Conservation (phyloP, 37 sponge, comb jelly and placozoan genomes). For the Halisarca cf. caerulea region DNA sequence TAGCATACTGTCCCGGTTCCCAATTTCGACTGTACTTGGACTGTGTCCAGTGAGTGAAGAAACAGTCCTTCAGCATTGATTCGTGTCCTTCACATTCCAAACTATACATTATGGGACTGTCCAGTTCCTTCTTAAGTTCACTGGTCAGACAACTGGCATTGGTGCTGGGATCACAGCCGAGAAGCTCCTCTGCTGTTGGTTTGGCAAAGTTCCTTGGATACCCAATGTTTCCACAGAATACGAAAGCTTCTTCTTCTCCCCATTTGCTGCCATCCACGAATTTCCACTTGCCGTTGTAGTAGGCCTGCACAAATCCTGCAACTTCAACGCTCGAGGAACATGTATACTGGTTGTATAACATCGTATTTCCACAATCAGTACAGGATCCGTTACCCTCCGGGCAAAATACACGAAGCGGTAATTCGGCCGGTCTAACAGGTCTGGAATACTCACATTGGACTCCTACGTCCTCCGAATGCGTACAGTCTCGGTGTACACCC, state of each 20-base stretch:
- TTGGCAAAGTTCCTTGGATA: slow-evolving; percentile 48
- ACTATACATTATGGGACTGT: neutral
- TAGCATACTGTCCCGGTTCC: slow-evolving; percentile 34
- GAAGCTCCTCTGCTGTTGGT: slow-evolving; percentile 27
- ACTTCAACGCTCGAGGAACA: slow-evolving; percentile 35
- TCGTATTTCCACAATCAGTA: slow-evolving; percentile 15
- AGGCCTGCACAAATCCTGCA: slow-evolving; percentile 53
- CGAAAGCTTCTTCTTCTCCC: slow-evolving; percentile 28
- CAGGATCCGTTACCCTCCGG: slow-evolving; percentile 23
- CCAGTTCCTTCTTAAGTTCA: neutral
- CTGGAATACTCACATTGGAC: slow-evolving; percentile 35
- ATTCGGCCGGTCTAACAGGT: neutral
- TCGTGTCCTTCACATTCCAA: slow-evolving; percentile 2
- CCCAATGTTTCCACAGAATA: slow-evolving; percentile 72
- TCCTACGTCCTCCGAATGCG: slow-evolving; percentile 66
- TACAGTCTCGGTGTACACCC: slow-evolving; percentile 44
- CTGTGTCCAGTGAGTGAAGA: neutral
- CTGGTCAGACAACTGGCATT: neutral
- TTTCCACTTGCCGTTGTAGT: slow-evolving; percentile 39
- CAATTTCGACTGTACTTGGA: neutral
- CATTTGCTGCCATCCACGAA: slow-evolving; percentile 49
- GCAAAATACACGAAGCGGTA: slow-evolving; percentile 56
- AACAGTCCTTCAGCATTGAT: neutral
- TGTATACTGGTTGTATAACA: slow-evolving; percentile 15
- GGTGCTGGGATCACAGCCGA: neutral